These are phyloP conservation scores for Enteromius paludinosus DNA, from an alignment of 2,797 vertebrate species.

Conservation along the genomic window DNA sequence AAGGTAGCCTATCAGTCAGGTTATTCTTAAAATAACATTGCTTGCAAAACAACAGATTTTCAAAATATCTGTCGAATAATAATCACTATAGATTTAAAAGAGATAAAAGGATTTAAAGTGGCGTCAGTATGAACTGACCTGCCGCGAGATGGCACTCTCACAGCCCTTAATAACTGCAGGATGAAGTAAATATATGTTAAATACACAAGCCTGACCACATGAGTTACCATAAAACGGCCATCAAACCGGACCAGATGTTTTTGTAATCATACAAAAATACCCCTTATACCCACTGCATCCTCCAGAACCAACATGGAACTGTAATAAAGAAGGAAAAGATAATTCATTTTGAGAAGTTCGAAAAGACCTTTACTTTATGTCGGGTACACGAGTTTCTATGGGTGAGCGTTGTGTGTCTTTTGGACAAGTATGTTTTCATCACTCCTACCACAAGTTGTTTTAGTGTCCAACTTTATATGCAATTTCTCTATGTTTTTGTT, in stretches of 20 bases:
- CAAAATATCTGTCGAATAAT: neutral
- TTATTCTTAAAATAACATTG: neutral
- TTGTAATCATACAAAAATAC: slow-evolving; percentile 50
- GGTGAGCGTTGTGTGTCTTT: slow-evolving; percentile 34
- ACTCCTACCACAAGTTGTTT: slow-evolving; percentile 51
- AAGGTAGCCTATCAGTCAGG: neutral
- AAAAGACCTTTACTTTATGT: slow-evolving; percentile 16
- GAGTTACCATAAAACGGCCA: slow-evolving; percentile 51
- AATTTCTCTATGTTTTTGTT: slow-evolving; percentile 15
- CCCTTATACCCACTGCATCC: slow-evolving; percentile 31
- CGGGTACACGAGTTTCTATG: slow-evolving; percentile 3
- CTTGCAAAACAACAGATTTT: neutral
- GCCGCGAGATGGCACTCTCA: slow-evolving; percentile 71
- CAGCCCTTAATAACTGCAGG: slow-evolving; percentile 7
- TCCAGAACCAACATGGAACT: slow-evolving; percentile 49
- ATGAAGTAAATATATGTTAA: slow-evolving; percentile 42
- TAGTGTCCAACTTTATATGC: slow-evolving; percentile 31
- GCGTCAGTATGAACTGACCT: neutral
- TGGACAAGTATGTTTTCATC: slow-evolving; percentile 49
- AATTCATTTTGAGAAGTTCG: slow-evolving; percentile 34
- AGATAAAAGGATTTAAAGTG: neutral
- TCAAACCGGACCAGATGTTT: slow-evolving; percentile 55
- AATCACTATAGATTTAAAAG: neutral
- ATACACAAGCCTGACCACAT: slow-evolving; percentile 47
- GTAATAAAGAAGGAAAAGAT: slow-evolving; percentile 48